Evolutionary conservation across 1,140 invertebrate genomes (phyloP).

Genomic region (Drosophila ohnishii): DNA sequence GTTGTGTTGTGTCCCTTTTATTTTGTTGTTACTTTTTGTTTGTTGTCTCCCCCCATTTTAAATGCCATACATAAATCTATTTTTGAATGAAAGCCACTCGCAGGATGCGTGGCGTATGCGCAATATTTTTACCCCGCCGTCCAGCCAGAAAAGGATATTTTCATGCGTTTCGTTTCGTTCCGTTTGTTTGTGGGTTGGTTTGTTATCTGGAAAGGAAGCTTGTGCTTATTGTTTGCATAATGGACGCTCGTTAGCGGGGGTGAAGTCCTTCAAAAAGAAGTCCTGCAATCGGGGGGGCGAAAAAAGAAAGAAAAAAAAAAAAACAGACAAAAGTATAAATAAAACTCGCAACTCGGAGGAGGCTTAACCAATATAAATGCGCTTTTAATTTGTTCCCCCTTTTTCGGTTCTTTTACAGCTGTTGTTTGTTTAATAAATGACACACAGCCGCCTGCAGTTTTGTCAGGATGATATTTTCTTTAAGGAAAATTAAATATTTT

Average conservation of each 20-base stretch:
- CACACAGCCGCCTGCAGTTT: constrained; percentile 17
- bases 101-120: constrained; percentile 63
- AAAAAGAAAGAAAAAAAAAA: constrained; percentile 4
- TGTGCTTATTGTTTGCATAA: constrained; percentile 78
- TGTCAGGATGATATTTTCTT: constrained; percentile 10
- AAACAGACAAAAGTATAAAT: constrained; percentile 5
- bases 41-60: constrained; percentile 47
- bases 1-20: constrained; percentile 6
- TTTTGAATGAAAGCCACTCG: constrained; percentile 75
- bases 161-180: constrained; percentile 37
- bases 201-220: constrained; percentile 71
- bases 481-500: constrained; percentile 33
- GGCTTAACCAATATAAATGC: constrained; percentile 75
- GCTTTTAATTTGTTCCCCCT: constrained; percentile 73
- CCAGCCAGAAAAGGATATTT: constrained; percentile 24
- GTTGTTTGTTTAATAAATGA: constrained; percentile 62
- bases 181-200: constrained; percentile 32
- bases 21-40: constrained; percentile 22
- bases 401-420: constrained; percentile 35
- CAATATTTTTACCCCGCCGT: constrained; percentile 57
- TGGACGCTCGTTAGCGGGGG: constrained; percentile 78
- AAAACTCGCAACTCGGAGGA: constrained; percentile 8
- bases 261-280: constrained; percentile 15
- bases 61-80: constrained; percentile 82
- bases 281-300: background rate